phyloP scores from a whole-genome alignment of 53 echinoderm and acorn worm genomes.

The Paracentrotus lividus region DNA sequence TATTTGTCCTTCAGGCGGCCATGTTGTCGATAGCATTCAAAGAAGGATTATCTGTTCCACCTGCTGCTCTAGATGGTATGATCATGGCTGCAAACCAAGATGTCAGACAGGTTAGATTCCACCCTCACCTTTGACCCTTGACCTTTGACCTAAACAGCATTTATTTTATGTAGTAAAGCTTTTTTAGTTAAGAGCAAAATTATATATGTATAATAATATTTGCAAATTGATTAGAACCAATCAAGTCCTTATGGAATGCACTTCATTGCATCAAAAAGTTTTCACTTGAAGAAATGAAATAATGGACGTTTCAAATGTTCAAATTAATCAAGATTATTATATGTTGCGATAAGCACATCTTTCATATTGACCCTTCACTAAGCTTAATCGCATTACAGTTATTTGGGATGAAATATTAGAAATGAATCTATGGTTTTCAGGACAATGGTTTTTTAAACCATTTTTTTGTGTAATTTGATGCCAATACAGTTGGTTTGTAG shows the following conservation, averaged over 20 bases:
- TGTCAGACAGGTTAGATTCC: conserved; percentile 86
- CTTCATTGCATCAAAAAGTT: too few species aligned
- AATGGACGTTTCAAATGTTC: not conserved
- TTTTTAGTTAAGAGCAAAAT: not conserved
- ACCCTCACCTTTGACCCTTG: not conserved
- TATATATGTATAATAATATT: not conserved
- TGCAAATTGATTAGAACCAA: too few species aligned
- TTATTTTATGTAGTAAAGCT: not conserved
- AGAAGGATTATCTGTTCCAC: conserved; percentile 87
- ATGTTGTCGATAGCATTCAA: conserved; percentile 95
- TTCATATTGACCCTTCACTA: too few species aligned
- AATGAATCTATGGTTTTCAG: too few species aligned
- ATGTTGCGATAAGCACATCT: too few species aligned
- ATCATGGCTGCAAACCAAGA: conserved; percentile 97
- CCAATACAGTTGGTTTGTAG: too few species aligned
- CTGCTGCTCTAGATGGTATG: conserved; percentile 84
- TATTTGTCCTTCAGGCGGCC: conserved; percentile 77
- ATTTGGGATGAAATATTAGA: too few species aligned
- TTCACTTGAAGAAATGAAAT: not conserved
- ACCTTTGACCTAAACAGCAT: not conserved
- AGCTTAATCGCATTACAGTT: too few species aligned
- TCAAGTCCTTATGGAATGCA: too few species aligned
- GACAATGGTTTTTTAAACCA: too few species aligned
- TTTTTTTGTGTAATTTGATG: too few species aligned
- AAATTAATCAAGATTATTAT: too few species aligned